Percentiles rank a stretch among this genome's conserved stretches.
These are phyloP conservation scores for Crotalus tigris DNA, from an alignment of 2,113 vertebrate genomes.

Conservation along the genomic window DNA sequence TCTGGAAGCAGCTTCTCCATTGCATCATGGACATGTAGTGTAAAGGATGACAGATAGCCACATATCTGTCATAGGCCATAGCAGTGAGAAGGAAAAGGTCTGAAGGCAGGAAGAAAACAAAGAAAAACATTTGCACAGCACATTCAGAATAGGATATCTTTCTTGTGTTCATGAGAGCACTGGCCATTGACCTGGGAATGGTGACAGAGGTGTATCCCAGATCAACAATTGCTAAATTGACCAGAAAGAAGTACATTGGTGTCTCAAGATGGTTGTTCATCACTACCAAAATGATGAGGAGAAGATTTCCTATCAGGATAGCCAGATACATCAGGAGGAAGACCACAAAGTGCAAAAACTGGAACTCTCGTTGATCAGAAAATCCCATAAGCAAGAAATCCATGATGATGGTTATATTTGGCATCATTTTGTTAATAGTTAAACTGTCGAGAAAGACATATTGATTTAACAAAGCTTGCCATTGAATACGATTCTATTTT, in stretches of 20 bases:
- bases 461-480: no score
- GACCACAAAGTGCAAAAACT: neutral
- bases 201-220: neutral
- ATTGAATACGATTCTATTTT: no score
- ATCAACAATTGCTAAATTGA: neutral
- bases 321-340: neutral
- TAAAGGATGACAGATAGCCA: slow-evolving; percentile 8
- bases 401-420: neutral
- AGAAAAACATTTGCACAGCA: neutral
- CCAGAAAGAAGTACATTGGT: slow-evolving; percentile 6
- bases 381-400: neutral
- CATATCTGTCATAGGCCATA: slow-evolving; percentile 13
- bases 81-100: neutral
- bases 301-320: neutral
- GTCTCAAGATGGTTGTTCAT: neutral
- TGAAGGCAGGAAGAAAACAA: neutral
- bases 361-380: neutral
- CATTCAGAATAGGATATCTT: neutral
- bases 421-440: neutral
- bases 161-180: neutral
- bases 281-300: neutral
- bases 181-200: neutral
- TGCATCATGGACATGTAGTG: neutral
- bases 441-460: neutral
- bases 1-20: neutral